phyloP scores from a whole-genome alignment of 2,888 invertebrate genomes.

The Beris morrisii region DNA sequence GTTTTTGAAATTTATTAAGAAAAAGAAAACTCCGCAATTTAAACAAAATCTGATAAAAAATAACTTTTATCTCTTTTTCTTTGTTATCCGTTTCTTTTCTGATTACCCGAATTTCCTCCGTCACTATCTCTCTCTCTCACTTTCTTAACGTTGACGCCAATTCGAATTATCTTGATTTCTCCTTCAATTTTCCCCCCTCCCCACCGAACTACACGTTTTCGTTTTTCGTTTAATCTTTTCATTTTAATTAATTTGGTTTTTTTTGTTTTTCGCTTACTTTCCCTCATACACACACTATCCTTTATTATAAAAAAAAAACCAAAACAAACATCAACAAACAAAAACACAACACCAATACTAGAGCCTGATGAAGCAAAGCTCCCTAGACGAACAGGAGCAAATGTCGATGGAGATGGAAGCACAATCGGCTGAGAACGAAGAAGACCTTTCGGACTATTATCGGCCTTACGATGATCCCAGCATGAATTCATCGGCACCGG shows the following conservation, averaged over 20 bases:
- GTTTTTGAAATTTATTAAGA: too few relatives aligned
- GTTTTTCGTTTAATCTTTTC: too few relatives aligned
- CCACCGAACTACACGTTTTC: neutral
- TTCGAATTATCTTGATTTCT: neutral
- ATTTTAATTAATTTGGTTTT: conserved; percentile 1
- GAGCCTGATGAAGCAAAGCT: conserved; percentile 89
- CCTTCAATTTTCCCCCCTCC: neutral
- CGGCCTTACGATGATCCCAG: conserved; percentile 56
- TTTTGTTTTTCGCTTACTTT: neutral
- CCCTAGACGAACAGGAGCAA: conserved; percentile 78
- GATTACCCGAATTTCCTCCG: neutral
- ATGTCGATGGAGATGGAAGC: conserved; percentile 73
- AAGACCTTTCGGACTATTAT: conserved; percentile 55
- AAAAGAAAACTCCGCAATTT: too few relatives aligned
- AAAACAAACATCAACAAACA: conserved; percentile 22
- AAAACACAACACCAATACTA: conserved; percentile 45
- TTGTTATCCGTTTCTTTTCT: neutral
- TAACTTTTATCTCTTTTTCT: neutral
- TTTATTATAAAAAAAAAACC: conserved; percentile 21
- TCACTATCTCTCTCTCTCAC: neutral
- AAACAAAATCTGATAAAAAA: too few relatives aligned
- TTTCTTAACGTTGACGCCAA: neutral
- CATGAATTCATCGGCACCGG: conserved; percentile 39
- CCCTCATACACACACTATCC: conserved; percentile 1
- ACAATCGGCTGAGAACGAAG: conserved; percentile 64